Percentiles rank a stretch among this genome's conserved stretches.
phyloP scores from a whole-genome alignment of 92 coral and sea anemone genomes.

The Siderastrea siderea region DNA sequence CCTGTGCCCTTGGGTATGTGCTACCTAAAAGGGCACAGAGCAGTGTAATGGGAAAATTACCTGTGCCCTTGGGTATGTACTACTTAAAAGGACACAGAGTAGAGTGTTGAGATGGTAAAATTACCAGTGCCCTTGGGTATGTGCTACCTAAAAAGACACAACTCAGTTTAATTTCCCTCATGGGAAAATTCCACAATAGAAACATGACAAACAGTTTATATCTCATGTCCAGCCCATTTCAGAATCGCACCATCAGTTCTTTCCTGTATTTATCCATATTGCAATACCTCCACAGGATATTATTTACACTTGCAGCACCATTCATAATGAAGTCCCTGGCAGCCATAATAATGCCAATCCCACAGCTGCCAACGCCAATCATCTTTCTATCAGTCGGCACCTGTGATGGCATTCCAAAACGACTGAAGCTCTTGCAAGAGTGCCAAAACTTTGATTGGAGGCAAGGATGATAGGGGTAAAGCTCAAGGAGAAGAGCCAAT shows the following conservation, averaged over 20 bases:
- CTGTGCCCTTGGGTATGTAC: constrained; percentile 2
- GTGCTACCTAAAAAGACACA: no score
- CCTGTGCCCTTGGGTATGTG: background rate
- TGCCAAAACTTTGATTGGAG: constrained; percentile 62
- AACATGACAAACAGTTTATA: background rate
- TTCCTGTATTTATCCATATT: constrained; percentile 60
- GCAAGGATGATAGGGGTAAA: constrained; percentile 24
- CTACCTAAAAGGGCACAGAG: background rate
- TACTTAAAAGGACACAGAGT: background rate
- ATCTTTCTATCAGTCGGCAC: constrained; percentile 29
- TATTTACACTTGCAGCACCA: constrained; percentile 34
- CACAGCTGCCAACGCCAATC: constrained; percentile 69
- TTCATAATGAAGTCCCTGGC: constrained; percentile 51
- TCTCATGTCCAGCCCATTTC: constrained; percentile 11
- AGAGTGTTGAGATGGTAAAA: background rate
- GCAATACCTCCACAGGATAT: constrained; percentile 49
- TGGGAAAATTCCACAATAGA: background rate
- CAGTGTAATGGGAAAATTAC: background rate
- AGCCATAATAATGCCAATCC: constrained; percentile 63
- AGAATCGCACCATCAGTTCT: constrained; percentile 53
- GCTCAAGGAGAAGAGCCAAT: constrained; percentile 49
- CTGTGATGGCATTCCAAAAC: constrained; percentile 72
- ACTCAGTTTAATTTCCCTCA: background rate
- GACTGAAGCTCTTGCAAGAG: constrained; percentile 8
- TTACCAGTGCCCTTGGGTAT: background rate